Conservation (phyloP, 1,140 invertebrate species). For the Drosophila takahashii region DNA sequence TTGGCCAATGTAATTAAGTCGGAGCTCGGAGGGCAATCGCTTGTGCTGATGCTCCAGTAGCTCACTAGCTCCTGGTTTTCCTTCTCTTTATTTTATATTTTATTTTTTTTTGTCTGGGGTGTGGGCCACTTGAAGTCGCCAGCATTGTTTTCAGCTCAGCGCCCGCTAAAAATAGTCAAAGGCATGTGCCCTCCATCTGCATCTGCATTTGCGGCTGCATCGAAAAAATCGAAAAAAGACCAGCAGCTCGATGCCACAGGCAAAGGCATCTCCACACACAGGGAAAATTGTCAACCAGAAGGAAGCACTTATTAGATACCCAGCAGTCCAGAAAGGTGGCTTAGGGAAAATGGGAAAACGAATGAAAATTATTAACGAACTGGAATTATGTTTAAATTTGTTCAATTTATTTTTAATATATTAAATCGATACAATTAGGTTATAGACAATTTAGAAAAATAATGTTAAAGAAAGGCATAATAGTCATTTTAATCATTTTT, state of each 20-base stretch:
- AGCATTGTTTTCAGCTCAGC: constrained; percentile 64
- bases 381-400: no score
- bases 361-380: no score
- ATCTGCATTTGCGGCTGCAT: constrained; percentile 33
- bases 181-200: constrained; percentile 58
- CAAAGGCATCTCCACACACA: constrained; percentile 12
- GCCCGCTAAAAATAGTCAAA: constrained; percentile 62
- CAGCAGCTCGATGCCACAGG: background rate
- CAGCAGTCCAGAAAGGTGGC: background rate
- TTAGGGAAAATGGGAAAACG: background rate
- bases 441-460: no score
- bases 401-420: no score
- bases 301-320: constrained; percentile 1
- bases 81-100: constrained; percentile 1
- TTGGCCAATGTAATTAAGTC: constrained; percentile 51
- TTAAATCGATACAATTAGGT: no score
- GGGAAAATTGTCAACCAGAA: constrained; percentile 9
- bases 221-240: constrained; percentile 12
- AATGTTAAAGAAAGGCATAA: no score
- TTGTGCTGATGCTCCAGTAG: constrained; percentile 2
- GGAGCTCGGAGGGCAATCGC: constrained; percentile 13
- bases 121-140: constrained; percentile 70
- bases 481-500: no score
- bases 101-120: constrained; percentile 21
- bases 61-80: constrained; percentile 21